These are phyloP conservation scores for Sebastes glaucus DNA, from an alignment of 2,797 vertebrate genomes.

Conservation along the genomic window DNA sequence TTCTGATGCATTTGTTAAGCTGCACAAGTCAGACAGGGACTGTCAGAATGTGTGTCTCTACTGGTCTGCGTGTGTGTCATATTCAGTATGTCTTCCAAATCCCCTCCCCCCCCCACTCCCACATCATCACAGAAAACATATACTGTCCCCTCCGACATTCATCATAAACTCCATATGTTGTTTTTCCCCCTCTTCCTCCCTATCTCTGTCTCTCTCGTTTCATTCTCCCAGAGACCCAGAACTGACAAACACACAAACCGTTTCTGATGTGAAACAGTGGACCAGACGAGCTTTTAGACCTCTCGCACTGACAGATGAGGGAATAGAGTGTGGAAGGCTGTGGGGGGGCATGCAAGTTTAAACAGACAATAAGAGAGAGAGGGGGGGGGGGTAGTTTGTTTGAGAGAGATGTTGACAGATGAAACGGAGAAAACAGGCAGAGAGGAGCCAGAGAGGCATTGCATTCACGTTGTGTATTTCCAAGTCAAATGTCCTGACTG, in stretches of 20 bases:
- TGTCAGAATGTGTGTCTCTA: conserved; percentile 54
- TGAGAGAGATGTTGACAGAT: conserved; percentile 72
- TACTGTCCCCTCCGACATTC: conserved; percentile 68
- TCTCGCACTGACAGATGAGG: conserved; percentile 79
- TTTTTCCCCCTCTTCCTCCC: conserved; percentile 21
- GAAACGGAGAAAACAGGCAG: conserved; percentile 52
- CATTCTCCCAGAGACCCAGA: conserved; percentile 70
- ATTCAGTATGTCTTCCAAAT: conserved; percentile 40
- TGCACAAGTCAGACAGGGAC: conserved; percentile 78
- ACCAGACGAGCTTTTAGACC: conserved; percentile 83
- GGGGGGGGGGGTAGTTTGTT: conserved; percentile 61
- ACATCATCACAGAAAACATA: conserved; percentile 72
- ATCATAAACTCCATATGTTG: conserved; percentile 75
- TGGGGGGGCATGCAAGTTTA: conserved; percentile 81
- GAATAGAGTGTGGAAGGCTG: conserved; percentile 69
- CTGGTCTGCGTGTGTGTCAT: conserved; percentile 28
- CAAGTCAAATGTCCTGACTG: conserved; percentile 59
- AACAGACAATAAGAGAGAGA: conserved; percentile 78
- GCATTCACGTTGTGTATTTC: conserved; percentile 73
- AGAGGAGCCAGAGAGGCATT: conserved; percentile 52
- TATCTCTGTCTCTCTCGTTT: conserved; percentile 49
- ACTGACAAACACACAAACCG: conserved; percentile 83
- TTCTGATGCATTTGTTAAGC: conserved; percentile 89
- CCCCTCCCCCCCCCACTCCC: conserved; percentile 16
- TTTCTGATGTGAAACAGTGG: conserved; percentile 84